Percentiles rank a stretch among this genome's conserved stretches.
phyloP scores from a whole-genome alignment of 2,888 invertebrate species.

The Lysandra coridon region DNA sequence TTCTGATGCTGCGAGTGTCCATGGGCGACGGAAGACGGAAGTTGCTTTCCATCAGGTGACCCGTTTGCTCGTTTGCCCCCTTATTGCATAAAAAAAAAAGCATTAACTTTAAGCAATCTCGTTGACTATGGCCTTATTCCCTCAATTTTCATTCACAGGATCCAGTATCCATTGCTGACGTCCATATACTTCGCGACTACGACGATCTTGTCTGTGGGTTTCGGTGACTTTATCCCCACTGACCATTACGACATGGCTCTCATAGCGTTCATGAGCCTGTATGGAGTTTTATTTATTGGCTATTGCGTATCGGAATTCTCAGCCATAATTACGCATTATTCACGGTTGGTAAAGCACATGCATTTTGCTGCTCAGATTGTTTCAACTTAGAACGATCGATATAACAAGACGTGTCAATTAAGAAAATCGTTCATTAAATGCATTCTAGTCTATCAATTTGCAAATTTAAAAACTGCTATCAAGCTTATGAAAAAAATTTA shows the following conservation, averaged over 20 bases:
- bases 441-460: not conserved
- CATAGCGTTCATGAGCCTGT: slow-evolving; percentile 68
- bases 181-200: slow-evolving; percentile 73
- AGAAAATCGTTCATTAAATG: not conserved
- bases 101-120: too few relatives aligned
- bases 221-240: slow-evolving; percentile 71
- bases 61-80: too few relatives aligned
- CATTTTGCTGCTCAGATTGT: slow-evolving; percentile 7
- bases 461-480: not conserved
- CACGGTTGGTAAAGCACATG: slow-evolving; percentile 54
- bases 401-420: not conserved
- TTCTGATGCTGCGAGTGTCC: too few relatives aligned
- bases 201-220: slow-evolving; percentile 66
- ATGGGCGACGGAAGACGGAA: too few relatives aligned
- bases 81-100: too few relatives aligned
- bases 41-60: too few relatives aligned
- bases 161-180: slow-evolving; percentile 59
- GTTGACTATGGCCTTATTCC: not conserved
- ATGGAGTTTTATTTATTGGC: slow-evolving; percentile 71
- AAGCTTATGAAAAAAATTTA: not conserved
- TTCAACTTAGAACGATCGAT: slow-evolving; percentile 4
- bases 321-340: slow-evolving; percentile 70
- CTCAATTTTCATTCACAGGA: slow-evolving; percentile 49
- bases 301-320: slow-evolving; percentile 77
- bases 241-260: slow-evolving; percentile 70